phyloP scores from a whole-genome alignment of 2,113 vertebrate genomes.

The Diadophis punctatus region DNA sequence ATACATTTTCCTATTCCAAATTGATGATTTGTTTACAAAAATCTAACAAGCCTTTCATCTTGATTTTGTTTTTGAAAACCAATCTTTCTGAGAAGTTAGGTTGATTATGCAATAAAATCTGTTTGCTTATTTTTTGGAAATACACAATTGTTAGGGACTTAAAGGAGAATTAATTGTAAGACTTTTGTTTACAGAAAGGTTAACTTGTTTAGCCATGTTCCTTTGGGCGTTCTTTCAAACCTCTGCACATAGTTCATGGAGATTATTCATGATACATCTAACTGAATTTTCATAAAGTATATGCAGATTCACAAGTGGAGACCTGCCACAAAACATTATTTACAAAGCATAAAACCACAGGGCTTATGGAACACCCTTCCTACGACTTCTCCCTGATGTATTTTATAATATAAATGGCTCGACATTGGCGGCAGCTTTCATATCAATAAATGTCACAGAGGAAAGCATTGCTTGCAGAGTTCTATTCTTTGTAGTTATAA shows the following conservation, averaged over 20 bases:
- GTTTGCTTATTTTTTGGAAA: slow-evolving; percentile 17
- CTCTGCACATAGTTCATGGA: background rate
- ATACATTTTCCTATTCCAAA: background rate
- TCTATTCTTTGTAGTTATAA: background rate
- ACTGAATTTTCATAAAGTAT: background rate
- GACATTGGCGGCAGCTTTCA: background rate
- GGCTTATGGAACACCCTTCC: background rate
- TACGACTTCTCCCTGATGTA: background rate
- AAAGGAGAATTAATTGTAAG: slow-evolving; percentile 5
- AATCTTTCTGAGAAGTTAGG: background rate
- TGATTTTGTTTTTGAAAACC: slow-evolving; percentile 3
- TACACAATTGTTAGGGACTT: background rate
- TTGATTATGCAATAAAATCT: slow-evolving; percentile 3
- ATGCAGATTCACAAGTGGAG: background rate
- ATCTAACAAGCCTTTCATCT: slow-evolving; percentile 13
- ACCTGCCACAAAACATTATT: background rate
- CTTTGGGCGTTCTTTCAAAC: background rate
- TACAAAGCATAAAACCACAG: background rate
- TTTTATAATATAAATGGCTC: background rate
- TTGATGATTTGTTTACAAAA: background rate
- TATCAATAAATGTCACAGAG: background rate
- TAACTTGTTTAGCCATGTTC: background rate
- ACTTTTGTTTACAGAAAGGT: slow-evolving; percentile 7
- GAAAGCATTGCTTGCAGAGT: background rate
- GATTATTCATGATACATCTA: background rate